phyloP scores from a whole-genome alignment of 2,888 invertebrate species.

The Diaphora mendica region DNA sequence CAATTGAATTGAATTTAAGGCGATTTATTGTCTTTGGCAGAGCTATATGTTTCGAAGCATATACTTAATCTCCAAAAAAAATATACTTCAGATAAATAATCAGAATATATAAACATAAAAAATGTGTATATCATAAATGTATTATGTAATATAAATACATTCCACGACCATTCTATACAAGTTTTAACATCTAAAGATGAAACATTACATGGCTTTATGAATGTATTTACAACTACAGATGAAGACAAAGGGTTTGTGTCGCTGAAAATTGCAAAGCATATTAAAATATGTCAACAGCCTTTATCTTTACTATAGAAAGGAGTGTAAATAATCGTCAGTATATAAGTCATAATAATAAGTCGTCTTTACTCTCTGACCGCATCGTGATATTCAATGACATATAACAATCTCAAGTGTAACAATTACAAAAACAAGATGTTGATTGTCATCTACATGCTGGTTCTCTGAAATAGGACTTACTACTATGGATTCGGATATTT shows the following conservation, averaged over 20 bases:
- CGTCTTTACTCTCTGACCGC: neutral
- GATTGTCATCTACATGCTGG: neutral
- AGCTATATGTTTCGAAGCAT: no score
- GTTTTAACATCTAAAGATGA: neutral
- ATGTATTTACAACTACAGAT: neutral
- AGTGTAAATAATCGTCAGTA: neutral
- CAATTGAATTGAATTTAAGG: no score
- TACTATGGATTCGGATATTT: no score
- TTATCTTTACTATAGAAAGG: neutral
- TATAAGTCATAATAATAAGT: no score
- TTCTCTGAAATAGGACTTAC: neutral
- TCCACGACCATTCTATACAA: neutral
- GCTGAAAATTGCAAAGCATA: neutral
- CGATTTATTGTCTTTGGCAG: no score
- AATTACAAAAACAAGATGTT: neutral
- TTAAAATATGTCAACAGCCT: conserved; percentile 6
- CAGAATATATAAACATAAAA: no score
- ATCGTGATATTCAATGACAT: neutral
- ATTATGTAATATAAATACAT: neutral
- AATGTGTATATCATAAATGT: neutral
- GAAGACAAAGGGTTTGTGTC: conserved; percentile 2
- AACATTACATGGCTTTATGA: neutral
- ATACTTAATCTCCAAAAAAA: neutral
- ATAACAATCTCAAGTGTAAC: neutral
- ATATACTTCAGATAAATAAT: neutral